Evolutionary conservation across 2,888 invertebrate species (phyloP), one percentile per base, ranked within the genome.

Genomic region (Trypoxylon attenuatum): DNA sequence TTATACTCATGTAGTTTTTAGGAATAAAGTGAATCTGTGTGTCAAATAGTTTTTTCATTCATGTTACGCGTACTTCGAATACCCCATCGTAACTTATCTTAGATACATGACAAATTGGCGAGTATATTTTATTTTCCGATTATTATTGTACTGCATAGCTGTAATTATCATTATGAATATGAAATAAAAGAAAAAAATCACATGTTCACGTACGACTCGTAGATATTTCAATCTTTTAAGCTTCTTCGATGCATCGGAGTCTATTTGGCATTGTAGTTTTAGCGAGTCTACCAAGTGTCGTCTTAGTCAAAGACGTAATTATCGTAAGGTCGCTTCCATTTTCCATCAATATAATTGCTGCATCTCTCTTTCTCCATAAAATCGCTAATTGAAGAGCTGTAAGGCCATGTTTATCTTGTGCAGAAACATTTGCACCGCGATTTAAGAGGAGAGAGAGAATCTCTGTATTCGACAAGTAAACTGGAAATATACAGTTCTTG

Each of bases 381-480:
- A 78, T 73, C 3, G 79, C 78, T 23, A 80, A 19, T 21, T 76
- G 73, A 18, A 80, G 50, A 10, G 65, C 75, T 0, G 55, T 77
- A 5, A 69, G 57, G 5, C 73, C 75, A 0, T 25, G 15, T 5
- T 57, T 50, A 19, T 80, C 80, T 2, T 22, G 19, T 1, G 49
- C 49, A 4, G 60, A 18, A 10, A 70, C 1, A 16, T 75, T 59
- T 1, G 76, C 76, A 0, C 67, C 73, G 0, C 45, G 59, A 2
- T 65, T 47, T 49, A 80, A 38, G 0, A 80, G 58, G n/a, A 60
- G 15, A 5, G 52, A 33, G 13, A 79, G 56, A 2, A 74, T 59
- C 1, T 74, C 60, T 47, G 59, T 33, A 46, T 55, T 76, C 0
- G 79, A 79, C 8, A 73, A 54, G 5, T 69, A 68, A 3, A 76